A percentile compares a stretch with the other conserved stretches of the same genome.
phyloP scores from a whole-genome alignment of 1,140 invertebrate species.

The Ooceraea biroi region DNA sequence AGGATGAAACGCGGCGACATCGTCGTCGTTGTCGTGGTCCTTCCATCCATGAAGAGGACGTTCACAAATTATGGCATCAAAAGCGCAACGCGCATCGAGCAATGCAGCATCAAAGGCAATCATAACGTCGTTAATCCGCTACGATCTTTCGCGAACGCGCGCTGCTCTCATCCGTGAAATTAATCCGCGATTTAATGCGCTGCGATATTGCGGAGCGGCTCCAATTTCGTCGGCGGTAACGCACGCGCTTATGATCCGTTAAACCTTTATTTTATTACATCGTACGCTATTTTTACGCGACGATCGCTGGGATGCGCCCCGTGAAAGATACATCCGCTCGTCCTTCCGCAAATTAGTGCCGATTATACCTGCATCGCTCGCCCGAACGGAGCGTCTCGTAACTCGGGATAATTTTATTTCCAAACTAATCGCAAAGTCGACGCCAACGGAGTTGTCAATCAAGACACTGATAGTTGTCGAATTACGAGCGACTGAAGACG shows the following conservation, averaged over 20 bases:
- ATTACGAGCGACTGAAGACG: background rate
- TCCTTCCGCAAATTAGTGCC: slow-evolving; percentile 1
- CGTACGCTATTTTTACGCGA: slow-evolving; percentile 15
- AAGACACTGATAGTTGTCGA: background rate
- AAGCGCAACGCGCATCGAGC: slow-evolving; percentile 27
- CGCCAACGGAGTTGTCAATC: background rate
- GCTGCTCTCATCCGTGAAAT: slow-evolving; percentile 49
- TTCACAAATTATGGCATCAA: slow-evolving; percentile 49
- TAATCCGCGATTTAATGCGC: slow-evolving; percentile 52
- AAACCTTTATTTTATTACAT: slow-evolving; percentile 26
- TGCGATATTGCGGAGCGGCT: slow-evolving; percentile 37
- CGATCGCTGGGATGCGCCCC: background rate
- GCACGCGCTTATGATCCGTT: slow-evolving; percentile 46
- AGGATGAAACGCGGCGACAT: no score
- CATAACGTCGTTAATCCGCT: slow-evolving; percentile 45
- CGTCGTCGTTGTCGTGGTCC: slow-evolving; percentile 5
- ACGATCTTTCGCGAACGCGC: slow-evolving; percentile 33
- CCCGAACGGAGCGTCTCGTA: no score
- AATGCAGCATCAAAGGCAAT: slow-evolving; percentile 52
- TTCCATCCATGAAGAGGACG: slow-evolving; percentile 23
- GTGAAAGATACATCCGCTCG: slow-evolving; percentile 12
- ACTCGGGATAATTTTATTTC: no score
- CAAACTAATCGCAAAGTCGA: no score
- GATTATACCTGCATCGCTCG: background rate
- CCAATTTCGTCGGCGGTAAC: slow-evolving; percentile 23